phyloP scores from a whole-genome alignment of 2,888 invertebrate genomes.

The Rotaria magnacalcarata region DNA sequence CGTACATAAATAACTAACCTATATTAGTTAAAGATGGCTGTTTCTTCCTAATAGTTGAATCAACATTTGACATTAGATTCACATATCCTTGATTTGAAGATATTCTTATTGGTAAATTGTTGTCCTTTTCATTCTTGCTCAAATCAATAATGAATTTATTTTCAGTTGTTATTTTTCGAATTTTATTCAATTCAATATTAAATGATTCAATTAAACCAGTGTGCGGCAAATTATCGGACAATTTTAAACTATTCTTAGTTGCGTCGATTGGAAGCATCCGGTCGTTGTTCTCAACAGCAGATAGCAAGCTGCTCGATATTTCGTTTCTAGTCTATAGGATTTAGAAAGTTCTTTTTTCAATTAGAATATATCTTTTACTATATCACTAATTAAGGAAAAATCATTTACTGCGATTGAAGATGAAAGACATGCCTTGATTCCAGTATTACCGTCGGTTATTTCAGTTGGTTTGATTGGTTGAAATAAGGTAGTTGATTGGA shows the following conservation, averaged over 20 bases:
- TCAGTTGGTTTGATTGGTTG: background rate
- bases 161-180: background rate
- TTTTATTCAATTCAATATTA: background rate
- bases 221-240: background rate
- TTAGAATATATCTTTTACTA: too few species aligned
- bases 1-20: background rate
- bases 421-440: too few species aligned
- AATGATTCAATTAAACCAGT: background rate
- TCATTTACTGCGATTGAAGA: background rate
- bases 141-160: background rate
- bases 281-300: background rate
- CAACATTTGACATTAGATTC: too few species aligned
- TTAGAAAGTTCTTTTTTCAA: too few species aligned
- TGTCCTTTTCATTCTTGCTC: background rate
- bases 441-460: too few species aligned
- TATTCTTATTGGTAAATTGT: background rate
- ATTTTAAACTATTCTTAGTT: background rate
- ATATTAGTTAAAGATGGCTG: background rate
- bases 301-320: background rate
- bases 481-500: background rate
- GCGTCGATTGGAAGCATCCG: background rate
- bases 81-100: too few species aligned
- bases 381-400: background rate
- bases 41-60: background rate
- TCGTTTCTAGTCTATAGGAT: background rate